These are phyloP conservation scores for Acronicta leporina DNA, from an alignment of 2,888 invertebrate species.

Conservation along the genomic window DNA sequence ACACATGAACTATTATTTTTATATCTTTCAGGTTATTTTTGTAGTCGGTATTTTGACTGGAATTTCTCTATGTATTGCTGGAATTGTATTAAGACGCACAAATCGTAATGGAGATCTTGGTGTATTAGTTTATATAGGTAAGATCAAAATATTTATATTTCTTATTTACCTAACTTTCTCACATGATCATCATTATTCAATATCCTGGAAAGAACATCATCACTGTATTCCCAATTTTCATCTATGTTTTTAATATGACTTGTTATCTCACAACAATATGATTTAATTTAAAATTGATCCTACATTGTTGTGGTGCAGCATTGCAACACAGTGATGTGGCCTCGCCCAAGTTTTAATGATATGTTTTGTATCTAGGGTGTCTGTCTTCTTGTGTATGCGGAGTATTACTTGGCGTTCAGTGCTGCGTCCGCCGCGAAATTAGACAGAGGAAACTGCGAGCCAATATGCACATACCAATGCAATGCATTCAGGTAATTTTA, in stretches of 20 bases:
- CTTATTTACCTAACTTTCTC: too few species aligned
- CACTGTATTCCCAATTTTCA: too few species aligned
- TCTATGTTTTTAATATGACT: too few species aligned
- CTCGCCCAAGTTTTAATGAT: not conserved
- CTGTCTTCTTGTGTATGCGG: conserved; percentile 90
- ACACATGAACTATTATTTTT: too few species aligned
- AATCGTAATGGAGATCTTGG: conserved; percentile 91
- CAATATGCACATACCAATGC: conserved; percentile 84
- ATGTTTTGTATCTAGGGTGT: conserved; percentile 70
- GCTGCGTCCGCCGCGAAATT: conserved; percentile 89
- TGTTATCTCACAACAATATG: not conserved
- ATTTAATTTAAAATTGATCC: too few species aligned
- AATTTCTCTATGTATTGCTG: conserved; percentile 91
- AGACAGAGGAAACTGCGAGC: conserved; percentile 78
- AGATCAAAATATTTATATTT: conserved; percentile 29
- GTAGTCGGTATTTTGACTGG: conserved; percentile 91
- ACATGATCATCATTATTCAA: too few species aligned
- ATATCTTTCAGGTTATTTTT: conserved; percentile 89
- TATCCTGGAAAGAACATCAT: too few species aligned
- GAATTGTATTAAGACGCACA: conserved; percentile 90
- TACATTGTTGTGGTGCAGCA: too few species aligned
- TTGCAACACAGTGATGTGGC: too few species aligned
- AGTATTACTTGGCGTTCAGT: conserved; percentile 90
- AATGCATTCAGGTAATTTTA: conserved; percentile 76
- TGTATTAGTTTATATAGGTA: conserved; percentile 91